A percentile compares a stretch with the other conserved stretches of the same genome.
Evolutionary conservation across 1,140 invertebrate species (phyloP).

Genomic region (Listronotus oregonensis): DNA sequence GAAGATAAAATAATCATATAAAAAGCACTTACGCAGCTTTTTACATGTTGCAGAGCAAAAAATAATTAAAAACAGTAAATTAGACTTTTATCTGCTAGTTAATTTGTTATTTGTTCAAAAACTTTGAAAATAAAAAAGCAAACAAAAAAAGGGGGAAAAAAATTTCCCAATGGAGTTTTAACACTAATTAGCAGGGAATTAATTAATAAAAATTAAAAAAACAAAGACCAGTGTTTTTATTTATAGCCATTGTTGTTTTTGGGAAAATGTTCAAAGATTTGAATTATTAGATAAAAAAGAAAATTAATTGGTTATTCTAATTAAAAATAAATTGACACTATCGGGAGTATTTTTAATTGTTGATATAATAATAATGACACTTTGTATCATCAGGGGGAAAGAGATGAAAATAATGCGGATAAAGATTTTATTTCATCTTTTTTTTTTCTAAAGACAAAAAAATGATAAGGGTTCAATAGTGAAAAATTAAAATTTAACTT

Average conservation of each 20-base stretch:
- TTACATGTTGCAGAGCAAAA: no score
- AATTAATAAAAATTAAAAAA: conserved; percentile 30
- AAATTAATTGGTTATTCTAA: conserved; percentile 31
- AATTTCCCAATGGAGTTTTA: conserved; percentile 30
- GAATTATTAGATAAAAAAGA: conserved; percentile 16
- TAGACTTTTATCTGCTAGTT: conserved; percentile 10
- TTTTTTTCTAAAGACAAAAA: no score
- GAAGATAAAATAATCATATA: no score
- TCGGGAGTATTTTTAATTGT: conserved; percentile 25
- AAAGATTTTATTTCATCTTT: no score
- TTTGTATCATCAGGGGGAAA: background rate
- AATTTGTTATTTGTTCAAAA: conserved; percentile 27
- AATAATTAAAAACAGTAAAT: no score
- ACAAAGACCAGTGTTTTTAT: conserved; percentile 19
- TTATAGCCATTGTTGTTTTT: conserved; percentile 22
- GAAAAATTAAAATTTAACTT: no score
- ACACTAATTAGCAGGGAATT: conserved; percentile 22
- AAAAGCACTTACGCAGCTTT: no score
- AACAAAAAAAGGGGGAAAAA: conserved; percentile 20
- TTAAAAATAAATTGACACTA: conserved; percentile 28
- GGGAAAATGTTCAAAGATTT: conserved; percentile 21
- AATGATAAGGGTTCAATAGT: no score
- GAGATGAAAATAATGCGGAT: no score
- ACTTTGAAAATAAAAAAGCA: conserved; percentile 28
- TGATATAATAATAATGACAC: conserved; percentile 2